Evolutionary conservation across 2,888 invertebrate species (phyloP), one percentile per base, ranked within the genome.

Genomic region (Entomobrya proxima): DNA sequence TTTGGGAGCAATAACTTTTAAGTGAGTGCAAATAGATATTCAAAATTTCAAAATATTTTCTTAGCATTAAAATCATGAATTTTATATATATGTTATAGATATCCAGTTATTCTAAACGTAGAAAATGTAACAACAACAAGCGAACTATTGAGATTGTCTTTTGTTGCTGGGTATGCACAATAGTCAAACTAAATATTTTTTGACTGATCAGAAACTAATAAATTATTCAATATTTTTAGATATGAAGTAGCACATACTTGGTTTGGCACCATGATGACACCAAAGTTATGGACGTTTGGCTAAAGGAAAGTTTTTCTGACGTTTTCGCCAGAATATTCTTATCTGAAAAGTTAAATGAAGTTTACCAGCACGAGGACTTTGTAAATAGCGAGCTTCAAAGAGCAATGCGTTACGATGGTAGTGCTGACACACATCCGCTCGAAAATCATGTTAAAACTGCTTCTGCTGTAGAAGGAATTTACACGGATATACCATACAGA

Each of bases 231-330:
- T 50, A 18, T 55, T 55, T 30, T 30, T 40, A 80, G 80, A 13
- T 88, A 89, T 67, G 89, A 89, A 86, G 72, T 89, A 2, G 74
- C 84, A 0, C 89, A 88, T 55, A 76, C 81, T 4, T 85, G 76
- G 35, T 88, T 88, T 58, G 88, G 88, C 27, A 86, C 86, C 37
- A 58, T 78, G 27, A 80, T 84, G 0, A 84, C 86, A 9, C 82
- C 77, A 21, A 78, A 83, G 44, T 83, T 44, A 2, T 89, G 88
- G 85, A 83, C 82, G 82, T 89, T 35, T 90, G 88, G 88, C 84
- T 90, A 2, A 90, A 88, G 67, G 90, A 90, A 87, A 88, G 90
- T 24, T 85, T 88, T 55, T 87, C 90, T 0, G 87, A 88, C 11
- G 88, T 80, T 37, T 75, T 87, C 5, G 79, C 87, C 13, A 85